A percentile compares a stretch with the other conserved stretches of the same genome.
Evolutionary conservation across 1,140 invertebrate genomes (phyloP).

Genomic region (Drosophila leontia): DNA sequence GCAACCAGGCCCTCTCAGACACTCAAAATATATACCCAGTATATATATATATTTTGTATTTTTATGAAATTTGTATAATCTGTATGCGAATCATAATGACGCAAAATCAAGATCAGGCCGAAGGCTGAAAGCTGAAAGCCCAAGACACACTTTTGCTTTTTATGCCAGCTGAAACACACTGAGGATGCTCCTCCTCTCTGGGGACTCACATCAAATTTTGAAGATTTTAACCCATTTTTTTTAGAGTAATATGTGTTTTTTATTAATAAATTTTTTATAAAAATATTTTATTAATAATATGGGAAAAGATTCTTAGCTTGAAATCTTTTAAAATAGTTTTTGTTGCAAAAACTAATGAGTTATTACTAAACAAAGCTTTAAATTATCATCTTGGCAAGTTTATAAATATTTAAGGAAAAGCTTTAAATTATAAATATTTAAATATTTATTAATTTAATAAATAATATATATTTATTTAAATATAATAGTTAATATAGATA

Average conservation of each 20-base stretch:
- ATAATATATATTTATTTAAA: too few relatives aligned
- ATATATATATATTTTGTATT: slow-evolving; percentile 17
- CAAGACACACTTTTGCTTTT: slow-evolving; percentile 72
- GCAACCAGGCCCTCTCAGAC: slow-evolving; percentile 37
- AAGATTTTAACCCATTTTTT: slow-evolving; percentile 40
- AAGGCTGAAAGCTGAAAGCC: slow-evolving; percentile 30
- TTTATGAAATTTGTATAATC: slow-evolving; percentile 63
- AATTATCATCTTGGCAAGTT: not conserved
- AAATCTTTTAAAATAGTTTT: not conserved
- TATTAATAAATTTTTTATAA: too few relatives aligned
- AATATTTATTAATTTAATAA: not conserved
- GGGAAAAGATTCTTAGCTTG: not conserved
- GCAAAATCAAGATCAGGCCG: slow-evolving; percentile 74
- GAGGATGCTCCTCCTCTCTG: not conserved
- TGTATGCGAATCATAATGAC: slow-evolving; percentile 73
- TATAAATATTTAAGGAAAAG: not conserved
- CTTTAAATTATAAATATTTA: too few relatives aligned
- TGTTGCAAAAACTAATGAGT: not conserved
- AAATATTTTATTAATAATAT: not conserved
- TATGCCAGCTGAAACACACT: slow-evolving; percentile 10
- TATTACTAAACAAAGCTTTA: not conserved
- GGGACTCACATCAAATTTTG: slow-evolving; percentile 13
- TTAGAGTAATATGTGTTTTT: not conserved
- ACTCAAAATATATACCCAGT: slow-evolving; percentile 5
- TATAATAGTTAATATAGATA: too few relatives aligned